phyloP scores from a whole-genome alignment of 2,113 vertebrate genomes.

The Asarcornis scutulata region DNA sequence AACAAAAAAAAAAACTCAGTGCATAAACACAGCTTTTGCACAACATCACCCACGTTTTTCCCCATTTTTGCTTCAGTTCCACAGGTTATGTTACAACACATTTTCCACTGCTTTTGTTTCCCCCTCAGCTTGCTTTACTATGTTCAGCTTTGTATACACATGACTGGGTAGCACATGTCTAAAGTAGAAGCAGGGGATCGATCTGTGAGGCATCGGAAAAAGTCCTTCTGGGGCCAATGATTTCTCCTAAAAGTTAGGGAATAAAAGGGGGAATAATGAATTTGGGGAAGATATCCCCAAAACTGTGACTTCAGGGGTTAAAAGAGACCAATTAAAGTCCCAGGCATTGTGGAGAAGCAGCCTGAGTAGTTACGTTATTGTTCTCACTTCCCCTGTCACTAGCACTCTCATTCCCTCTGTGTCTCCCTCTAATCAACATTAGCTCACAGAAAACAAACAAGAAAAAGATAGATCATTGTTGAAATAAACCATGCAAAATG shows the following conservation, averaged over 20 bases:
- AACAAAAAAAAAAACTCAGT: too few relatives aligned
- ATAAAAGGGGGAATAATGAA: too few relatives aligned
- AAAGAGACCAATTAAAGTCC: background rate
- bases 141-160: background rate
- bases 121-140: background rate
- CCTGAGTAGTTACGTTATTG: background rate
- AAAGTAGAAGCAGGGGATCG: background rate
- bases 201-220: background rate
- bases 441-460: background rate
- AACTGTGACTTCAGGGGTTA: background rate
- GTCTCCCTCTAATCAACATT: background rate
- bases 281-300: background rate
- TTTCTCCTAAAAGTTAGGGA: background rate
- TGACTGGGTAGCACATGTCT: background rate
- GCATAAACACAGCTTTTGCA: background rate
- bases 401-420: background rate
- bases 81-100: background rate
- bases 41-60: accelerated
- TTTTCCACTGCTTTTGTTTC: background rate
- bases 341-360: background rate
- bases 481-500: background rate
- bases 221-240: background rate
- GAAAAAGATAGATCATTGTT: background rate
- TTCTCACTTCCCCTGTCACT: background rate
- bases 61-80: background rate